Percentiles rank a stretch among this genome's conserved stretches.
Conservation (phyloP, 1,140 invertebrate species). For the Philopotamus ludificatus region DNA sequence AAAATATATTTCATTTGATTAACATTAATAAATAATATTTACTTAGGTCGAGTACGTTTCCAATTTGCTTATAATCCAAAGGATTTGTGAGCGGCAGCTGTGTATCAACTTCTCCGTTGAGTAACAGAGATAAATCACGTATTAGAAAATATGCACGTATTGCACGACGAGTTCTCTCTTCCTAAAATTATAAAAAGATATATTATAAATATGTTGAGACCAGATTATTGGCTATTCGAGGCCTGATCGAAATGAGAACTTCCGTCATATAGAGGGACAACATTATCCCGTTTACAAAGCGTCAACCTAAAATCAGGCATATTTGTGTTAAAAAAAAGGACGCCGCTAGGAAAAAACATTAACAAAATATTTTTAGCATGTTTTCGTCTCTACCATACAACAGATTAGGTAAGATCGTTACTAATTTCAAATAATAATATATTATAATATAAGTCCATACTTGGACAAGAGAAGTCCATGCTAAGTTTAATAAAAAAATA, state of each 20-base stretch:
- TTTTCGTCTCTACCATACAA: too few species aligned
- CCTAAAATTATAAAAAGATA: conserved; percentile 56
- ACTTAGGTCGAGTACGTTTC: conserved; percentile 93
- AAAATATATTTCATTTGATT: conserved; percentile 7
- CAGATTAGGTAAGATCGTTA: too few species aligned
- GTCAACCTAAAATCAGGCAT: background rate
- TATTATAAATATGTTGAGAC: too few species aligned
- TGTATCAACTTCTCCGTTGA: conserved; percentile 80
- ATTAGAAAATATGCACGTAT: conserved; percentile 95
- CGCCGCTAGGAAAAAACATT: too few species aligned
- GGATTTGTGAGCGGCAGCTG: conserved; percentile 91
- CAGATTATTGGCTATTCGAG: too few species aligned
- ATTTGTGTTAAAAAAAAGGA: background rate
- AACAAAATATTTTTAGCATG: too few species aligned
- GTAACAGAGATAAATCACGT: conserved; percentile 76
- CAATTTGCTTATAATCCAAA: conserved; percentile 84
- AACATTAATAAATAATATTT: conserved; percentile 42
- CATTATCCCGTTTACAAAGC: background rate
- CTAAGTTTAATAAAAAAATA: background rate
- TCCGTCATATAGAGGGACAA: too few species aligned
- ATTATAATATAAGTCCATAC: too few species aligned
- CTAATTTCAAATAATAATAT: too few species aligned
- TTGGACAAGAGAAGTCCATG: too few species aligned
- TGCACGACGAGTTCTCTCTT: conserved; percentile 88
- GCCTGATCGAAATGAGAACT: too few species aligned